These are phyloP conservation scores for Xiphorhynchus erythropygius DNA, from an alignment of 2,797 vertebrate species.

Conservation along the genomic window DNA sequence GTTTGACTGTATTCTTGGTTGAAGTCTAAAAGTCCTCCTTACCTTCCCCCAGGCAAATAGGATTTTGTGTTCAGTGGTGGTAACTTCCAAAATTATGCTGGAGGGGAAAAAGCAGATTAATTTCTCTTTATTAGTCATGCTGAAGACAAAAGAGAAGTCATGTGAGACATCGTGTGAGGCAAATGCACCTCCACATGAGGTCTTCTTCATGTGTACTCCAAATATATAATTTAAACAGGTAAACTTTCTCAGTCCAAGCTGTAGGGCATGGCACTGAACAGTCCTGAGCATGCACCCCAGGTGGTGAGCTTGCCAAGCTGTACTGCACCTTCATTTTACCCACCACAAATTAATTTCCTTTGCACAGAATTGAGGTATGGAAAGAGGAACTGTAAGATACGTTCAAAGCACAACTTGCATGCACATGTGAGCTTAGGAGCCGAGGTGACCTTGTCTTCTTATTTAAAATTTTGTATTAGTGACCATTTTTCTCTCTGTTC, in stretches of 20 bases:
- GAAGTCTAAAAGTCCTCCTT: background rate
- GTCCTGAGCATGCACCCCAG: accelerated
- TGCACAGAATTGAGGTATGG: background rate
- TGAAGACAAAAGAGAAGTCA: background rate
- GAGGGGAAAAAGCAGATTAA: background rate
- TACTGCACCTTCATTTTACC: background rate
- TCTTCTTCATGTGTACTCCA: background rate
- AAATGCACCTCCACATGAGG: background rate
- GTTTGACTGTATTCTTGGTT: background rate
- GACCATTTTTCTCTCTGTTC: background rate
- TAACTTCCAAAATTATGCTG: background rate
- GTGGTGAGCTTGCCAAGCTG: background rate
- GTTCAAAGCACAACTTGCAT: background rate
- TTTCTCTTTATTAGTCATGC: background rate
- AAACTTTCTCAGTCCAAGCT: background rate
- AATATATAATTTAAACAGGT: background rate
- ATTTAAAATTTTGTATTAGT: background rate
- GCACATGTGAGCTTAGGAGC: background rate
- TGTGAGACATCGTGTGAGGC: background rate
- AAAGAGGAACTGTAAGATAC: background rate
- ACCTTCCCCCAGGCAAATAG: background rate
- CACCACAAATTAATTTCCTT: background rate
- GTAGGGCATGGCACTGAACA: background rate
- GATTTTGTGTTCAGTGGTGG: background rate
- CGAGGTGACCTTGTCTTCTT: background rate